These are phyloP conservation scores for Gymnothorax javanicus DNA, from an alignment of 2,797 vertebrate genomes.

Conservation along the genomic window DNA sequence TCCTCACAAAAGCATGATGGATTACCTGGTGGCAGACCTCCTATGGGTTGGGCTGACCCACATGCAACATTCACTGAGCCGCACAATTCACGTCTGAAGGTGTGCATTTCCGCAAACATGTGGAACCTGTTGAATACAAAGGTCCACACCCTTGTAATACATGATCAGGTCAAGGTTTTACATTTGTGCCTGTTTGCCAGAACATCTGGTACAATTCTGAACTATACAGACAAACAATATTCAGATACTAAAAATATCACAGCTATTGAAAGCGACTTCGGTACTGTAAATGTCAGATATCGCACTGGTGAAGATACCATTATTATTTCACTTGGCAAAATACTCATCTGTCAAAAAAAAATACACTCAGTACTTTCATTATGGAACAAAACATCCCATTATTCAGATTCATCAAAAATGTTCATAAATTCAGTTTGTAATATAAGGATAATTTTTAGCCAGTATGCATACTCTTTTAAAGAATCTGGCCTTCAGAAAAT, in stretches of 20 bases:
- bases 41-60: conserved; percentile 60
- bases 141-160: neutral
- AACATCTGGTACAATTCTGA: neutral
- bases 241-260: neutral
- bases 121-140: conserved; percentile 70
- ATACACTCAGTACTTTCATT: no score
- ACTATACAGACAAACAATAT: neutral
- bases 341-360: neutral
- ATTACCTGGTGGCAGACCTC: conserved; percentile 69
- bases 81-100: conserved; percentile 40
- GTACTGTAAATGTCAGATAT: neutral
- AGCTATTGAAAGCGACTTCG: neutral
- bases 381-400: no score
- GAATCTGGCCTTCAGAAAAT: neutral
- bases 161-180: neutral
- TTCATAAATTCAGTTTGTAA: neutral
- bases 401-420: neutral
- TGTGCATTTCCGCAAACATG: conserved; percentile 67
- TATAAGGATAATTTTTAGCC: neutral
- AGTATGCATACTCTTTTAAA: neutral
- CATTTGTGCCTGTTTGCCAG: neutral
- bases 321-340: neutral
- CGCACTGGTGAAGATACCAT: neutral
- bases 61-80: conserved; percentile 37
- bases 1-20: neutral